phyloP scores from a whole-genome alignment of 2,113 vertebrate species.

The Acrocephalus arundinaceus region DNA sequence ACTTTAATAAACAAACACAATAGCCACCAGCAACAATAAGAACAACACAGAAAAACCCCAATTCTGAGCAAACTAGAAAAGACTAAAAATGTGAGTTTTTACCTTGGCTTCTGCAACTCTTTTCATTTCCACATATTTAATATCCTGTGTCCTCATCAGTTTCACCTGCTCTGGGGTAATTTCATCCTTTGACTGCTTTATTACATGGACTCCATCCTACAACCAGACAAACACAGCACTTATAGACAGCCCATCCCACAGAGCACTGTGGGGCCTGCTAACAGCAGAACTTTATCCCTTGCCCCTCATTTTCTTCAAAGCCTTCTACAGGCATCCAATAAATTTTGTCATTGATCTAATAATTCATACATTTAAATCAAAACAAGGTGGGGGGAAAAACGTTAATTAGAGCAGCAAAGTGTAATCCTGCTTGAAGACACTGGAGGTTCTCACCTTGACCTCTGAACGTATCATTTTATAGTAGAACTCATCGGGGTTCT shows the following conservation, averaged over 20 bases:
- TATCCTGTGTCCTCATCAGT: slow-evolving; percentile 91
- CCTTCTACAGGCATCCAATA: background rate
- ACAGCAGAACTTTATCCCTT: background rate
- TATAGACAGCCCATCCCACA: background rate
- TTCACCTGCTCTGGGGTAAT: slow-evolving; percentile 90
- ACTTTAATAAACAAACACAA: background rate
- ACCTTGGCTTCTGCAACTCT: slow-evolving; percentile 91
- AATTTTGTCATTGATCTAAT: background rate
- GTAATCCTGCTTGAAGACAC: background rate
- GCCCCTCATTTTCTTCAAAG: background rate
- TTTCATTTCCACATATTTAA: slow-evolving; percentile 95
- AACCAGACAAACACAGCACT: background rate
- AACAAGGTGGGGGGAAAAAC: background rate
- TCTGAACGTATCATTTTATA: slow-evolving; percentile 88
- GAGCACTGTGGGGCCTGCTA: background rate
- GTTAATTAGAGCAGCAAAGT: background rate
- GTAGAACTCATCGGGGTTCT: slow-evolving; percentile 98
- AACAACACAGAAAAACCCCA: background rate
- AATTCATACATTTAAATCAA: background rate
- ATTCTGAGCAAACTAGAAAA: background rate
- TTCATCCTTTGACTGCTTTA: slow-evolving; percentile 77
- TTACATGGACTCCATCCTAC: slow-evolving; percentile 89
- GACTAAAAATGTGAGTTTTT: background rate
- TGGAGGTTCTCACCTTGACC: slow-evolving; percentile 75
- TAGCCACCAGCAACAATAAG: background rate